A percentile compares a stretch with the other conserved stretches of the same genome.
Conservation (phyloP, 2,113 vertebrate genomes). For the Pseudopodoces humilis region DNA sequence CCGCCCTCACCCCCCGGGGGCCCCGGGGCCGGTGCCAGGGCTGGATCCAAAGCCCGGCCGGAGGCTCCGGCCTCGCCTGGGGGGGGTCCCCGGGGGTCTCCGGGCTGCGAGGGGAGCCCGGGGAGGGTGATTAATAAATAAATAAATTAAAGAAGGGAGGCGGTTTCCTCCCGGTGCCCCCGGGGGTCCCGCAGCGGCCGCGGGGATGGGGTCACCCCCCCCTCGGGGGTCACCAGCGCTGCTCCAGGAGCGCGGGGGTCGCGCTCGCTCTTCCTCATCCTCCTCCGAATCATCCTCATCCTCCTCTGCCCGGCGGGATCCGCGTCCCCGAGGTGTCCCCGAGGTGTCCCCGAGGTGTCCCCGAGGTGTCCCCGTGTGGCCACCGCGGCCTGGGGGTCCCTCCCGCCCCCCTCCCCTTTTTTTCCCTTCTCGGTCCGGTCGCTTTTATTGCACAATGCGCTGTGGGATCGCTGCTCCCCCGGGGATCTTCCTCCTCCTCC, state of each 20-base stretch:
- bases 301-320: neutral
- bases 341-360: no score
- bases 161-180: neutral
- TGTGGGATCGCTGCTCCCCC: neutral
- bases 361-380: neutral
- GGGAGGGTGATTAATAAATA: constrained; percentile 49
- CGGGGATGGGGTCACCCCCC: neutral
- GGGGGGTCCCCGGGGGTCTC: neutral
- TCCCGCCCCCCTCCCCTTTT: neutral
- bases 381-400: neutral
- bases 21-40: neutral
- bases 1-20: neutral
- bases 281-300: neutral
- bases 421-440: neutral
- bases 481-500: neutral
- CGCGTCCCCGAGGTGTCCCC: no score
- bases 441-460: constrained; percentile 70
- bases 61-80: no score
- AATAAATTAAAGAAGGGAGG: constrained; percentile 62
- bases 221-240: neutral
- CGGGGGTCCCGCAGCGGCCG: neutral
- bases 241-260: neutral
- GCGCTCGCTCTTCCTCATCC: neutral
- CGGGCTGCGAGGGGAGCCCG: neutral
- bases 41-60: neutral